phyloP scores from a whole-genome alignment of 2,888 invertebrate genomes.

The Pecten maximus region DNA sequence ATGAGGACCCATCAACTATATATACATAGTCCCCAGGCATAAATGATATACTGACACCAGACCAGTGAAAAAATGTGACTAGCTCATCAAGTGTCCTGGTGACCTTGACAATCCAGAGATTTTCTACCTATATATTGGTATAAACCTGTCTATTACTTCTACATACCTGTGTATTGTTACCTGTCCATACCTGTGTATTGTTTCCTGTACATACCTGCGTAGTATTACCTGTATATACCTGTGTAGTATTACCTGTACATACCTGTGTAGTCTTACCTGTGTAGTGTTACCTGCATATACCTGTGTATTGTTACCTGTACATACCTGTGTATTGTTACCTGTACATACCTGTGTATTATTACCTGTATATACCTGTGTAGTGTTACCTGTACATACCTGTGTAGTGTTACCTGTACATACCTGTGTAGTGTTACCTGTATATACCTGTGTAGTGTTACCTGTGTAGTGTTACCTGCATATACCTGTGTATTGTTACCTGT shows the following conservation, averaged over 20 bases:
- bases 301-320: background rate
- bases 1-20: background rate
- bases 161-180: background rate
- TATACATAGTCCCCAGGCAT: background rate
- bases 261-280: background rate
- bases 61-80: background rate
- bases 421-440: background rate
- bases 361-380: background rate
- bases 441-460: background rate
- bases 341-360: background rate
- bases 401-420: conserved; percentile 8
- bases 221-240: background rate
- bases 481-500: conserved; percentile 6
- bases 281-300: background rate
- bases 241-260: background rate
- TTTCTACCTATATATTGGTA: background rate
- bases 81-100: background rate
- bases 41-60: background rate
- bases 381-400: background rate
- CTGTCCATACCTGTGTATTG: background rate
- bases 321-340: background rate
- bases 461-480: background rate
- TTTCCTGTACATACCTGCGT: background rate
- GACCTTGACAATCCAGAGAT: background rate
- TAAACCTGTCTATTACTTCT: background rate